Percentiles rank a stretch among this genome's conserved stretches.
Evolutionary conservation across 1,140 invertebrate genomes (phyloP).

Genomic region (Tribolium castaneum): DNA sequence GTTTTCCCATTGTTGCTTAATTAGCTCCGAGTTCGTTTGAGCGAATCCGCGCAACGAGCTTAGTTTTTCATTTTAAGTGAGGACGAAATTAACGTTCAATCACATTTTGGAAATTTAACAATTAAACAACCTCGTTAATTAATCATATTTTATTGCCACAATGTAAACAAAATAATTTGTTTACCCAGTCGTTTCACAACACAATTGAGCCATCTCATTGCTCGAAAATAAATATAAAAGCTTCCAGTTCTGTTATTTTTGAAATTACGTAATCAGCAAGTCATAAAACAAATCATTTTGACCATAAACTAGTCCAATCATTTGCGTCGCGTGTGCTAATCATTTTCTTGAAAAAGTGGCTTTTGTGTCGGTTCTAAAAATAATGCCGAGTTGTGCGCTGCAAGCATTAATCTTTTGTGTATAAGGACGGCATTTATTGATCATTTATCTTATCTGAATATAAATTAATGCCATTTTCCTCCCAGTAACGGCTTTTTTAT

Average conservation of each 20-base stretch:
- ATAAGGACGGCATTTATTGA: not conserved
- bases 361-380: not conserved
- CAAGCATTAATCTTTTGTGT: not conserved
- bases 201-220: not conserved
- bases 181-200: not conserved
- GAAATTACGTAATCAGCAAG: not conserved
- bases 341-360: not conserved
- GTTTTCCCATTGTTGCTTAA: conserved; percentile 21
- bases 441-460: not conserved
- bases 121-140: not conserved
- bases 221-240: no score
- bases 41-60: no score
- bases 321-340: not conserved
- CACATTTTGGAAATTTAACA: no score
- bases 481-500: not conserved
- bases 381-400: not conserved
- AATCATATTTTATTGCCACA: not conserved
- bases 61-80: not conserved
- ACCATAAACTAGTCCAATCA: not conserved
- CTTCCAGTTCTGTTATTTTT: no score
- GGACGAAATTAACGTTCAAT: no score
- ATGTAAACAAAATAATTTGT: not conserved
- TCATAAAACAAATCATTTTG: not conserved
- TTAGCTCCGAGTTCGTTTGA: conserved; percentile 12
- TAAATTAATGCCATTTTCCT: not conserved